Evolutionary conservation across 2,113 vertebrate genomes (phyloP), one percentile per base, ranked within the genome.

Genomic region (mouse (Mus musculus)): DNA sequence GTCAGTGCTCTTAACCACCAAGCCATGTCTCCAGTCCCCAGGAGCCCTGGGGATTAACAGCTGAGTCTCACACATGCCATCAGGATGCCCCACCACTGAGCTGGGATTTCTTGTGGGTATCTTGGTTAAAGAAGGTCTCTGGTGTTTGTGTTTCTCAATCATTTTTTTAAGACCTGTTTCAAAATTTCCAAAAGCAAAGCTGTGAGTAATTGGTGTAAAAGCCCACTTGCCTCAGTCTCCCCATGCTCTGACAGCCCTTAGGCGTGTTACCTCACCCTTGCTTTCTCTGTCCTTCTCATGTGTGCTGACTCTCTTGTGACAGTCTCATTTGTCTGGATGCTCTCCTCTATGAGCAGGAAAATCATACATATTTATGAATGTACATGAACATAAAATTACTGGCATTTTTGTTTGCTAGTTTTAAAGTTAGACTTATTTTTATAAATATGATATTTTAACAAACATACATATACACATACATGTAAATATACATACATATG

Each of bases 371-470:
- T 81, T 33, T 73, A 17, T 33, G n/a, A 56, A 71, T 36, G 59
- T 76, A 76, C 39, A 82, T 4, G 80, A 7, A 59, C 11, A 71
- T 88, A 93, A 19, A 84, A 87, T 77, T 71, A 80, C 19, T 89
- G 39, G 22, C 86, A 87, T 33, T 89, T 93, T 81, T 95, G n/a
- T 30, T 93, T 36, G 12, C 36, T 95, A 24, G 7, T 87, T 89
- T 93, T 84, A 93, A 71, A 30, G 56, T 91, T 90, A 24, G 11
- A 3, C 89, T 94, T 84, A 81, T 85, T 90, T 90, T 96, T 92
- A 75, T 22, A 75, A 49, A 54, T 82, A 20, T 54, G 16, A 28
- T 88, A 42, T 88, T 94, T 92, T n/a, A 80, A 88, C 24, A 39
- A 82, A 26, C 22, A 81, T 46, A 26, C 22, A 81, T 46, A 36